Percentiles rank a stretch among this genome's conserved stretches.
phyloP scores from a whole-genome alignment of 2,113 vertebrate genomes.

The Irena cyanogastra region DNA sequence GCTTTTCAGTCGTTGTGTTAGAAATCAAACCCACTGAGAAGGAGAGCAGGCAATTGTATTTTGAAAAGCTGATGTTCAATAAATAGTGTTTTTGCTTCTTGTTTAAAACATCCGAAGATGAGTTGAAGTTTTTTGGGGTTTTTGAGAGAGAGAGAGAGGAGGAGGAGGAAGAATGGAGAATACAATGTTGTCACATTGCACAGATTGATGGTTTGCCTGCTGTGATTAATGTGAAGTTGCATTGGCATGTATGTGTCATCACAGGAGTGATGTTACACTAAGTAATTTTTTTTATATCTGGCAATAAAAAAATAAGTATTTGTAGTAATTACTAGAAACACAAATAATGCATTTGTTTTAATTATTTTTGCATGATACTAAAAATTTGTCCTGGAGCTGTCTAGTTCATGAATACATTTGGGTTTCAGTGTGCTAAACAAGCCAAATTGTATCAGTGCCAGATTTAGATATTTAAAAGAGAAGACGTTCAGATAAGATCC shows the following conservation, averaged over 20 bases:
- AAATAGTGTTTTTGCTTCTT: background rate
- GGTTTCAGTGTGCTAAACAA: background rate
- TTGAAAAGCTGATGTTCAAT: background rate
- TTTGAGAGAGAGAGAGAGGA: background rate
- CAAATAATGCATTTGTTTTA: background rate
- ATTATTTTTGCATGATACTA: background rate
- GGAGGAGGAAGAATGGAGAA: background rate
- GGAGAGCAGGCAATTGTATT: background rate
- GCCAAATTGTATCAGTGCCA: fast-evolving
- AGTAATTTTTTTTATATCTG: background rate
- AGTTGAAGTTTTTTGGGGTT: background rate
- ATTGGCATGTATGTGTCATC: constrained; percentile 1
- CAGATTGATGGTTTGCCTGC: background rate
- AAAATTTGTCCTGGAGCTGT: background rate
- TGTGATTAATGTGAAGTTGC: constrained; percentile 12
- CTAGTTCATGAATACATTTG: background rate
- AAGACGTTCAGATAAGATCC: background rate
- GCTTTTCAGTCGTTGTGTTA: background rate
- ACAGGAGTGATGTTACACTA: background rate
- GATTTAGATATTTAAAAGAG: background rate
- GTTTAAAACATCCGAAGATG: background rate
- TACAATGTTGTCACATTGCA: background rate
- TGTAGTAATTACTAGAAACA: background rate
- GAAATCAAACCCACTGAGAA: background rate
- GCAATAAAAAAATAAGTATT: background rate